Conservation (phyloP, 2,113 vertebrate genomes). For the Anguilla japonica region DNA sequence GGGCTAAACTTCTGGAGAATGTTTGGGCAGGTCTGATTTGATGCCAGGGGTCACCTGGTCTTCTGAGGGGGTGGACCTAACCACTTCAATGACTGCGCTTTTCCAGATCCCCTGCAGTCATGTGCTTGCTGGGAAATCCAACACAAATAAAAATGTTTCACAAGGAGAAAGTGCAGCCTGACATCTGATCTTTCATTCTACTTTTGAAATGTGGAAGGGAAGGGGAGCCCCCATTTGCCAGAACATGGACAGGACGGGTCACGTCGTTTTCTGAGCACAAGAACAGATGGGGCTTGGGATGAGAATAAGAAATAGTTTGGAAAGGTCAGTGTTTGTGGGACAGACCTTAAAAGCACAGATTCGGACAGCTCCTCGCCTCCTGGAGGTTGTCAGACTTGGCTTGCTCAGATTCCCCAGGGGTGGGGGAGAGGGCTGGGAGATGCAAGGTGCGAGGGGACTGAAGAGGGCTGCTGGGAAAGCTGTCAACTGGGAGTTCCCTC, state of each 20-base stretch:
- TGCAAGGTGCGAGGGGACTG: background rate
- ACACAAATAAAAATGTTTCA: background rate
- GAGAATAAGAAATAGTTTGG: background rate
- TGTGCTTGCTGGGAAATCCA: background rate
- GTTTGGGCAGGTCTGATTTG: background rate
- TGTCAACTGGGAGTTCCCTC: background rate
- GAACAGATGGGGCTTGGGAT: background rate
- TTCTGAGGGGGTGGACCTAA: background rate
- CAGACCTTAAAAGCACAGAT: conserved; percentile 1
- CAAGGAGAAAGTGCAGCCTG: conserved; percentile 2
- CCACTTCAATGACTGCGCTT: background rate
- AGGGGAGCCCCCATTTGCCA: background rate
- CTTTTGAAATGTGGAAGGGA: background rate
- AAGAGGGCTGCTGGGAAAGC: background rate
- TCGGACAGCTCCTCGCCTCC: background rate
- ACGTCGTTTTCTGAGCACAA: background rate
- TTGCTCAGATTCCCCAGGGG: background rate
- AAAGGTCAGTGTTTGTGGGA: background rate
- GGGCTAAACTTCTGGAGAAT: background rate
- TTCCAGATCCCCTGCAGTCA: background rate
- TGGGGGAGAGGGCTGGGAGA: background rate
- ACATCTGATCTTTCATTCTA: background rate
- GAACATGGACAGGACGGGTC: background rate
- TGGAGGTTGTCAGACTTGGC: background rate
- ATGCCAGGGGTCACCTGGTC: background rate